phyloP scores from a whole-genome alignment of 2,888 invertebrate genomes.

The Galerucella calmariensis region DNA sequence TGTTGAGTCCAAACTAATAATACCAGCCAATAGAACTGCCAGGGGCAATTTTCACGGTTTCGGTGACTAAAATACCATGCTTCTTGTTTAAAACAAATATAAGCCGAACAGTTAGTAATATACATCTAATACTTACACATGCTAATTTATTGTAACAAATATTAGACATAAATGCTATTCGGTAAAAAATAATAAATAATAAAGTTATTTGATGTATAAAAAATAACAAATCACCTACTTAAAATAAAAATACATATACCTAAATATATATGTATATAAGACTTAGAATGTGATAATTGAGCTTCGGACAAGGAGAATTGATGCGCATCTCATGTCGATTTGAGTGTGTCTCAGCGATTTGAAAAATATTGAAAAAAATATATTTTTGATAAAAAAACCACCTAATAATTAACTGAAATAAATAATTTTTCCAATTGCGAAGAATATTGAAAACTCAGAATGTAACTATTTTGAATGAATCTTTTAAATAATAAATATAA shows the following conservation, averaged over 20 bases:
- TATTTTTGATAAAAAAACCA: background rate
- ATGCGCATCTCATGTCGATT: background rate
- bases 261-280: conserved; percentile 10
- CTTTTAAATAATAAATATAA: background rate
- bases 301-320: conserved; percentile 24
- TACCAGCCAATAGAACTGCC: too few relatives aligned
- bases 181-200: conserved; percentile 6
- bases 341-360: background rate
- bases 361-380: background rate
- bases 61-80: too few relatives aligned
- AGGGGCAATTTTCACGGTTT: too few relatives aligned
- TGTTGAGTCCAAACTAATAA: too few relatives aligned
- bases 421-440: background rate
- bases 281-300: conserved; percentile 30
- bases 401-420: background rate
- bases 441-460: background rate
- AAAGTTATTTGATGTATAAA: conserved; percentile 16
- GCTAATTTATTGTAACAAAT: background rate
- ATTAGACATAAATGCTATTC: background rate
- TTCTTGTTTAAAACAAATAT: too few relatives aligned
- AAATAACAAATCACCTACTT: conserved; percentile 16
- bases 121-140: background rate
- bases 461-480: background rate
- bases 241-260: conserved; percentile 10
- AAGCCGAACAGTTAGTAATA: too few relatives aligned